Evolutionary conservation across 2,113 vertebrate genomes (phyloP), one percentile per base, ranked within the genome.

Genomic region (Phalacrocorax carbo): DNA sequence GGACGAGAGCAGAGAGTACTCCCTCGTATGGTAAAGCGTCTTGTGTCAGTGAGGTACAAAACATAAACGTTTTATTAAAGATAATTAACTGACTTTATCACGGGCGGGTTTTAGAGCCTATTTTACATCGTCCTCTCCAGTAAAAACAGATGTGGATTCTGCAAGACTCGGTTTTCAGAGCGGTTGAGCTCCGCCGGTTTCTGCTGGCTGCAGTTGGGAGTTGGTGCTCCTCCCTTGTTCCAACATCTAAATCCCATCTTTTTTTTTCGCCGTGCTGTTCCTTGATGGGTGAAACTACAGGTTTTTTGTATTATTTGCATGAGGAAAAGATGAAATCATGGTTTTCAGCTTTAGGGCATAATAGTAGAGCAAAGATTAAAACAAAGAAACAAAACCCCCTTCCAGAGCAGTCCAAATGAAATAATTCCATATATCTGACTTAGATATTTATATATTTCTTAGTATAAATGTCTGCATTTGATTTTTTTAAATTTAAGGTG

Each of bases 1-100:
- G 54, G 26, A 3, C 4, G 8, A 8, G 3, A 11, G 52, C 54
- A 26, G 68, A 12, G 61, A 30, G 22, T 5, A 1, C 22, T 46
- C 3, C 34, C 71, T 15, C 6, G 5, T 2, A 0, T 1, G 49
- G n/a, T 69, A 42, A 44, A 18, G 13, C 42, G 11, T 0, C 3
- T 0, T 5, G 9, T 23, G 57, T 7, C 36, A 11, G 18, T 0
- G 30, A 58, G 23, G 70, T 7, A 15, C 16, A 38, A 65, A 55
- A 38, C 62, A 34, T 1, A 10, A 68, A 29, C 1, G 10, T 38
- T 52, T 72, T 18, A 12, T 20, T 48, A 15, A 60, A 55, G 54
- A 13, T 16, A 26, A 90, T 82, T 19, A 60, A 36, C 25, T 46
- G 70, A 4, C 66, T 83, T 60, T 20, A 42, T 64, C 70, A 12